phyloP scores from a whole-genome alignment of 2,888 invertebrate genomes.

The Dryomyza anilis region DNA sequence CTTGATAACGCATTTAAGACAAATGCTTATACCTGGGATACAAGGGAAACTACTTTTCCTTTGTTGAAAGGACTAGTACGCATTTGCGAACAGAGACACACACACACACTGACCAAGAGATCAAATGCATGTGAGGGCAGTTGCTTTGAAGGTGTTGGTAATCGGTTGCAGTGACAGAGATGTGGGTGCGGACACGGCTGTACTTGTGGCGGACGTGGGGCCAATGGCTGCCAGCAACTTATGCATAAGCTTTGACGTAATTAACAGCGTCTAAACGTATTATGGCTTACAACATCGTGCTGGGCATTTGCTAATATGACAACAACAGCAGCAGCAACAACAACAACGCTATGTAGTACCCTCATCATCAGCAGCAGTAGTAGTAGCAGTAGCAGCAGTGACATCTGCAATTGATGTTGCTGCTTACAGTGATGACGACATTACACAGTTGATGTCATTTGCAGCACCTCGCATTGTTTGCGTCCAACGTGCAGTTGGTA shows the following conservation, averaged over 20 bases:
- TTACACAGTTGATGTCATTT: not conserved
- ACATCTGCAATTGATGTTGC: not conserved
- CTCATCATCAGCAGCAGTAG: too few relatives aligned
- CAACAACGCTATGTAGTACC: not conserved
- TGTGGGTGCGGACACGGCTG: not conserved
- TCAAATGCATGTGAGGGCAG: not conserved
- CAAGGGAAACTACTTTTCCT: not conserved
- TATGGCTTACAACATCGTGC: not conserved
- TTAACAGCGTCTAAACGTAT: constrained; percentile 3
- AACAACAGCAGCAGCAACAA: not conserved
- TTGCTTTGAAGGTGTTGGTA: not conserved
- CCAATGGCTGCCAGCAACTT: too few relatives aligned
- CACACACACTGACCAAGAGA: not conserved
- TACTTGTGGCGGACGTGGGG: too few relatives aligned
- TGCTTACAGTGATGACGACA: not conserved
- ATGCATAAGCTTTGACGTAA: too few relatives aligned
- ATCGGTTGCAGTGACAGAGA: not conserved
- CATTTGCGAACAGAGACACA: not conserved
- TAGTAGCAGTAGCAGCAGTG: not conserved
- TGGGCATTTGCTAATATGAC: not conserved
- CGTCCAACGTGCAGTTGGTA: not conserved
- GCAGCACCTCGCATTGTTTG: not conserved
- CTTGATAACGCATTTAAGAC: not conserved
- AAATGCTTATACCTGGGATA: constrained; percentile 3
- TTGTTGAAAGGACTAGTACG: not conserved